Evolutionary conservation across 2,113 vertebrate genomes (phyloP).

Genomic region (Mirounga angustirostris): DNA sequence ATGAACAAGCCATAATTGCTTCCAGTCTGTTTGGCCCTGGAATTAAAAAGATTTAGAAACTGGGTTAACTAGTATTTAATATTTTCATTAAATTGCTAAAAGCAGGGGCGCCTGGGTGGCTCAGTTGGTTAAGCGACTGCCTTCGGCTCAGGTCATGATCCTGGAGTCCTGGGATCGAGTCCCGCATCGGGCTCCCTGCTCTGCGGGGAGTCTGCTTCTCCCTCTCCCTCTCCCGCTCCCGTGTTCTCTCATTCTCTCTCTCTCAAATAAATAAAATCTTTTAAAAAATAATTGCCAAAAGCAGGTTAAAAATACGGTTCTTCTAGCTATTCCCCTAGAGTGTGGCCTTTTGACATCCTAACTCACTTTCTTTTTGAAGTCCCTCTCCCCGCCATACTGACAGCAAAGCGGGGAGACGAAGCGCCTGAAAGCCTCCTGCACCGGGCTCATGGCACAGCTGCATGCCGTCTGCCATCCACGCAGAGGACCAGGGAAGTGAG

Average conservation of each 20-base stretch:
- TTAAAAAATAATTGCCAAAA: conserved; percentile 49
- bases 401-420: neutral
- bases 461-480: neutral
- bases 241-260: no score
- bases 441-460: neutral
- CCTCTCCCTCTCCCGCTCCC: no score
- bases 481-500: neutral
- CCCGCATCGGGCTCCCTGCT: no score
- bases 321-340: neutral
- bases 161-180: no score
- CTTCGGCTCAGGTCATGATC: no score
- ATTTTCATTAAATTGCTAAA: conserved; percentile 66
- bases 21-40: conserved; percentile 50
- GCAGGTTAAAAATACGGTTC: conserved; percentile 28
- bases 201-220: no score
- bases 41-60: conserved; percentile 65
- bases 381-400: neutral
- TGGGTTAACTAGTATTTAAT: conserved; percentile 63
- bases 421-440: neutral
- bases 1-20: conserved; percentile 67
- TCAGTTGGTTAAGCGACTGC: no score
- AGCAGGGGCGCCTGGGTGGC: neutral
- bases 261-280: no score
- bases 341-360: neutral
- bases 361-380: neutral